phyloP scores from a whole-genome alignment of 2,888 invertebrate species.

The Philereme vetulata region DNA sequence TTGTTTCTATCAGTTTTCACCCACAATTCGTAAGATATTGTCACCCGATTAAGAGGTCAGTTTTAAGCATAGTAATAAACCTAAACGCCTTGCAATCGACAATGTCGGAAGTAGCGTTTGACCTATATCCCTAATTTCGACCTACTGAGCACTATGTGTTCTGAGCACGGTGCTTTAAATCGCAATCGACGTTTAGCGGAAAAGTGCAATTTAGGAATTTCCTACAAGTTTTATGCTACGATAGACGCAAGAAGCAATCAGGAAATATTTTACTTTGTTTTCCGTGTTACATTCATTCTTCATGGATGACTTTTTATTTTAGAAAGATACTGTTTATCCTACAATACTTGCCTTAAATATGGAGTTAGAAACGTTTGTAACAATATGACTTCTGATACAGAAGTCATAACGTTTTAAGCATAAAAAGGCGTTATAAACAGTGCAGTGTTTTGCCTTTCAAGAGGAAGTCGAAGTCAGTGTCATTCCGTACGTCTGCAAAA shows the following conservation, averaged over 20 bases:
- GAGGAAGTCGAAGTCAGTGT: slow-evolving; percentile 13
- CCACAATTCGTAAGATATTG: slow-evolving; percentile 6
- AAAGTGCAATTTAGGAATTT: slow-evolving; percentile 56
- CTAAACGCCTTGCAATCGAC: slow-evolving; percentile 39
- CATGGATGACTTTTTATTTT: too few species aligned
- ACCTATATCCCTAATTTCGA: slow-evolving; percentile 62
- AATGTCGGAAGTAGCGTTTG: slow-evolving; percentile 44
- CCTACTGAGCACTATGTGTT: slow-evolving; percentile 47
- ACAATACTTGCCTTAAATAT: too few species aligned
- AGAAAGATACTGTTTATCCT: too few species aligned
- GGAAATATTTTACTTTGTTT: neutral
- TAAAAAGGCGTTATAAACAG: slow-evolving; percentile 12
- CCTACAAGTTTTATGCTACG: slow-evolving; percentile 38
- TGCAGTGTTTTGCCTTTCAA: slow-evolving; percentile 25
- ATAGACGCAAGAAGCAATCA: slow-evolving; percentile 10
- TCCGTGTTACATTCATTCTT: neutral
- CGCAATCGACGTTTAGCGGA: slow-evolving; percentile 53
- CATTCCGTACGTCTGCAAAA: slow-evolving; percentile 11
- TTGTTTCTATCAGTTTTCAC: too few species aligned
- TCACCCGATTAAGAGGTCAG: slow-evolving; percentile 32
- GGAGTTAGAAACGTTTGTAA: too few species aligned
- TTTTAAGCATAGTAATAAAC: slow-evolving; percentile 38
- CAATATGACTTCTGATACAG: too few species aligned
- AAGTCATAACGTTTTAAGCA: too few species aligned
- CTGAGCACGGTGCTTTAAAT: slow-evolving; percentile 46